Conservation (phyloP, 2,888 invertebrate genomes). For the Agonopterix alstromeriana region DNA sequence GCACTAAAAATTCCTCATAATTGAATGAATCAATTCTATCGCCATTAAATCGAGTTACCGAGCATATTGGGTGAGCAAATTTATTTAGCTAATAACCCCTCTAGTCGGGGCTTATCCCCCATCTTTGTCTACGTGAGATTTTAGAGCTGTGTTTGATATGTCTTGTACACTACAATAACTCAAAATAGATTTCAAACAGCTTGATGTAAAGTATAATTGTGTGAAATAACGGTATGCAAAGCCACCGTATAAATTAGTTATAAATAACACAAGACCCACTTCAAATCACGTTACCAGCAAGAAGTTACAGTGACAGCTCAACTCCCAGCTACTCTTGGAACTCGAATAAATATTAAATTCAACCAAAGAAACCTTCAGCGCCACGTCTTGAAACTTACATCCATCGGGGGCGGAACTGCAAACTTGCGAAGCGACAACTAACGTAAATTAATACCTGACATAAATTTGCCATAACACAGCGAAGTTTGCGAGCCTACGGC, state of each 20-base stretch:
- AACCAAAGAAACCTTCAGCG: constrained; percentile 50
- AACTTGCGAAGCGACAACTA: constrained; percentile 60
- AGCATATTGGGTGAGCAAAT: constrained; percentile 76
- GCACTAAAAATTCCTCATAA: constrained; percentile 76
- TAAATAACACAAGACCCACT: constrained; percentile 13
- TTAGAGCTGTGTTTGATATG: background rate
- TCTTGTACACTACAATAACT: no score
- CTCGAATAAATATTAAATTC: constrained; percentile 65
- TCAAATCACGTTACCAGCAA: constrained; percentile 12
- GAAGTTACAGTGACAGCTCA: constrained; percentile 29
- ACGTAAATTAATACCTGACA: constrained; percentile 75
- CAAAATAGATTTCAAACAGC: background rate
- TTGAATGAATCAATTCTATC: constrained; percentile 77
- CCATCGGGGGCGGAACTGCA: constrained; percentile 29
- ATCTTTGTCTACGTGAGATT: constrained; percentile 1
- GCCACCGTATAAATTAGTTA: background rate
- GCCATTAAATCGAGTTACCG: constrained; percentile 76
- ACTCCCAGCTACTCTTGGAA: constrained; percentile 31
- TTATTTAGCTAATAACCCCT: constrained; percentile 74
- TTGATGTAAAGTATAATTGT: no score
- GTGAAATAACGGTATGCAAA: no score
- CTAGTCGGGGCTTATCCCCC: constrained; percentile 45
- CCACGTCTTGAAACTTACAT: constrained; percentile 40
- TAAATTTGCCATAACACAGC: constrained; percentile 72
- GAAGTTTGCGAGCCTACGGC: constrained; percentile 52